phyloP scores from a whole-genome alignment of 2,113 vertebrate species.

The Heteronetta atricapilla region DNA sequence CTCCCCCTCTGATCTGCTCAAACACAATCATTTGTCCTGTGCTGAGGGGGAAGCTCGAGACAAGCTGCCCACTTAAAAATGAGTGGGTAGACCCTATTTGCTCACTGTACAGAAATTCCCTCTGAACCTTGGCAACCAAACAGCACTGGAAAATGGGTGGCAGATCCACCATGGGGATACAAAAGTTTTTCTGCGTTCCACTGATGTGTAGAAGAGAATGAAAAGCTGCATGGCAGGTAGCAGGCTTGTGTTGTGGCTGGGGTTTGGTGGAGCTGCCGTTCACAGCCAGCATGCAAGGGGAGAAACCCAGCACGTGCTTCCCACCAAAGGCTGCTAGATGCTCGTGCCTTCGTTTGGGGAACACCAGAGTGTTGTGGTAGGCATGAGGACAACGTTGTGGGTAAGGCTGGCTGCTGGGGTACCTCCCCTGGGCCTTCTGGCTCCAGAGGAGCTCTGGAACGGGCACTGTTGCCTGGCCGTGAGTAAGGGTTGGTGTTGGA shows the following conservation, averaged over 20 bases:
- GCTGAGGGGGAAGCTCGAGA: not conserved
- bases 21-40: not conserved
- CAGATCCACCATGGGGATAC: not conserved
- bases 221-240: not conserved
- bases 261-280: not conserved
- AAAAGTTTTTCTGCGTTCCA: not conserved
- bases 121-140: not conserved
- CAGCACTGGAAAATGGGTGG: not conserved
- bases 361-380: too few species aligned
- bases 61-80: not conserved
- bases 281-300: not conserved
- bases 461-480: fast-evolving
- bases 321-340: not conserved
- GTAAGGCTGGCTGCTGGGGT: not conserved
- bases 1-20: not conserved
- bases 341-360: not conserved
- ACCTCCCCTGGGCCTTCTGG: not conserved
- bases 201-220: not conserved
- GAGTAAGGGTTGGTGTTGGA: not conserved
- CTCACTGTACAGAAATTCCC: not conserved
- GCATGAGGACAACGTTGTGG: fast-evolving
- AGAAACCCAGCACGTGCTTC: not conserved
- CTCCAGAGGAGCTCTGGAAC: not conserved
- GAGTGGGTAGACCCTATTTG: not conserved
- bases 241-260: not conserved